Evolutionary conservation across 1,140 invertebrate species (phyloP), one percentile per base, ranked within the genome.

Genomic region (Phenacoccus solenopsis): DNA sequence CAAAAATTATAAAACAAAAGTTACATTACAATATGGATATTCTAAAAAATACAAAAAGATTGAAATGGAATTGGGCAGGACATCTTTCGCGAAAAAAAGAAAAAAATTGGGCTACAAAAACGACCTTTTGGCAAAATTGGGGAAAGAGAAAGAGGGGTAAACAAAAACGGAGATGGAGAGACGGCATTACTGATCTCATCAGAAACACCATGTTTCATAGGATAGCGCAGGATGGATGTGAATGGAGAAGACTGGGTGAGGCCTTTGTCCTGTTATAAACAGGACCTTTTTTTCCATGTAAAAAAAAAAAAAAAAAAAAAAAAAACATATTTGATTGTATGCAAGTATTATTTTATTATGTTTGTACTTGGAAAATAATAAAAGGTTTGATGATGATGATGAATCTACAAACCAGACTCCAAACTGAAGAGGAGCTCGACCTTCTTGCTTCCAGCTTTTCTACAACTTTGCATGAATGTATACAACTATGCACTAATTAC

Each of bases 61-160:
- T 64, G 28, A 72, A 72, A 68, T 72, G 72, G 72, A 61, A 71
- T 21, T 73, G 72, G 72, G 72, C 70, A 20, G 72, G 72, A 1
- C 70, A 73, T 61, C 24, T 71, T 2, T 21, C 30, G 1, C 57
- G 70, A 22, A 69, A 27, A 49, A 16, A 64, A 3, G 67, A 68
- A 16, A 28, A 69, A 12, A 69, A 67, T 25, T 71, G 67, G 64
- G 67, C 57, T 1, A 68, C 61, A 28, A 71, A 30, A 69, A 20
- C 28, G 16, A 56, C 57, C 13, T 70, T 71, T 21, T 70, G 70
- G 68, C 4, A 64, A 32, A 24, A 22, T 13, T 13, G 13, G 1
- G 61, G 64, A 4, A 59, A 35, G 3, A 49, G 72, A 64, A 71
- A 38, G 35, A 61, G n/a, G 64, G 72, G 72, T 69, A 57, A 61